phyloP scores from a whole-genome alignment of 2,888 invertebrate species.

The Elegia similella region DNA sequence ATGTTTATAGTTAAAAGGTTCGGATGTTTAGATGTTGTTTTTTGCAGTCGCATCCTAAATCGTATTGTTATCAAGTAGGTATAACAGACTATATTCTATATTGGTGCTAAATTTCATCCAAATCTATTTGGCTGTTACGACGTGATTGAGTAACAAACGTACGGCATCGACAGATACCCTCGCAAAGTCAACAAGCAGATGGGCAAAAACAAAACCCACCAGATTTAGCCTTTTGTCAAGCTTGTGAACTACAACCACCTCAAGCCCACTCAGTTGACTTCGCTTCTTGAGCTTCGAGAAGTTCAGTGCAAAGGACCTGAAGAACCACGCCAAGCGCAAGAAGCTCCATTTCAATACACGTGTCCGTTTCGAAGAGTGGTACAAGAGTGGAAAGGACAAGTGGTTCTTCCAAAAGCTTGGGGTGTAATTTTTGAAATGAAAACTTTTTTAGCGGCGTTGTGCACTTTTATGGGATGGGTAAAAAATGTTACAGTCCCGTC shows the following conservation, averaged over 20 bases:
- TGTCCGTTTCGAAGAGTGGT: conserved; percentile 97
- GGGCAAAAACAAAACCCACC: conserved; percentile 97
- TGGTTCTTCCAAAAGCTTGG: conserved; percentile 99
- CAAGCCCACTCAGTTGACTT: conserved; percentile 98
- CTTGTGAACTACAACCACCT: conserved; percentile 94
- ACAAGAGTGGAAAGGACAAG: conserved; percentile 98
- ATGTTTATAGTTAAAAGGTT: no score
- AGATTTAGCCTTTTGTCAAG: conserved; percentile 99
- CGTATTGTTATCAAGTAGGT: no score
- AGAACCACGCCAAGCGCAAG: conserved; percentile 97
- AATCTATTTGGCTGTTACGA: no score
- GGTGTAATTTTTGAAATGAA: conserved; percentile 58
- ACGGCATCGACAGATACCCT: conserved; percentile 98
- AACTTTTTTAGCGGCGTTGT: no score
- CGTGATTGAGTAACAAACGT: no score
- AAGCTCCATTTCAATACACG: conserved; percentile 97
- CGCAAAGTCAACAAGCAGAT: conserved; percentile 97
- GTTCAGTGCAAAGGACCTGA: conserved; percentile 94
- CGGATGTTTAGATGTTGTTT: no score
- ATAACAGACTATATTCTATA: no score
- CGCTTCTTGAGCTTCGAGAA: conserved; percentile 95
- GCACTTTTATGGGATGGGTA: no score
- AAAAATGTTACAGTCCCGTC: no score
- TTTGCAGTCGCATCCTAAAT: no score
- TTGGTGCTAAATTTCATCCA: no score